phyloP scores from a whole-genome alignment of 2,888 invertebrate genomes.

The Aelia acuminata region DNA sequence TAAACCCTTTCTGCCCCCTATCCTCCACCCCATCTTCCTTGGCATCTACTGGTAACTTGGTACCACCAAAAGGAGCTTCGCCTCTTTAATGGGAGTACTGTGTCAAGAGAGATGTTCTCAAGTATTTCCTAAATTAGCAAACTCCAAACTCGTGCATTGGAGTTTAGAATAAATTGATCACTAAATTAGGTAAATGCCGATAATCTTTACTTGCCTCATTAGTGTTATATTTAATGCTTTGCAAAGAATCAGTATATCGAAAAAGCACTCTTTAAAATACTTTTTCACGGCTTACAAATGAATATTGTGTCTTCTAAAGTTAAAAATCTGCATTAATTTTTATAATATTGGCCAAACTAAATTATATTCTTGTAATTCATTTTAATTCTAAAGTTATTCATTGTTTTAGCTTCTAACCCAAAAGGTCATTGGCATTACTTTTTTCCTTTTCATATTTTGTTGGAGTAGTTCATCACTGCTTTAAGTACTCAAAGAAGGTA shows the following conservation, averaged over 20 bases:
- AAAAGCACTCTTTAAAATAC: background rate
- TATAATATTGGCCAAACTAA: no score
- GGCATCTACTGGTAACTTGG: background rate
- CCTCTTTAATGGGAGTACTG: slow-evolving; percentile 48
- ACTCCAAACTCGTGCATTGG: background rate
- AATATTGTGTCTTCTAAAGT: no score
- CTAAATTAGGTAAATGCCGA: background rate
- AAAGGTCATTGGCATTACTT: no score
- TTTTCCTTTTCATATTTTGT: no score
- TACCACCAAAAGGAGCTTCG: background rate
- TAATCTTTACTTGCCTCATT: background rate
- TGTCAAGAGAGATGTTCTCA: slow-evolving; percentile 47
- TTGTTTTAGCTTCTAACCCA: no score
- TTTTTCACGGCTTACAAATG: no score
- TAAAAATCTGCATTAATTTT: no score
- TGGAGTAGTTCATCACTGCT: no score
- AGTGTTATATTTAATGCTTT: background rate
- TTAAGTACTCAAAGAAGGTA: no score
- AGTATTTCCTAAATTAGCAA: slow-evolving; percentile 41
- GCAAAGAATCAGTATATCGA: background rate
- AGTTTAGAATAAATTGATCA: slow-evolving; percentile 40
- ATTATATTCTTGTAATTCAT: no score
- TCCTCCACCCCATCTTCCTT: background rate
- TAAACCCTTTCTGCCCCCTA: slow-evolving; percentile 25
- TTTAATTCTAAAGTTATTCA: no score